Percentiles rank a stretch among this genome's conserved stretches.
Evolutionary conservation across 2,113 vertebrate species (phyloP).

Genomic region (Peromyscus maniculatus): DNA sequence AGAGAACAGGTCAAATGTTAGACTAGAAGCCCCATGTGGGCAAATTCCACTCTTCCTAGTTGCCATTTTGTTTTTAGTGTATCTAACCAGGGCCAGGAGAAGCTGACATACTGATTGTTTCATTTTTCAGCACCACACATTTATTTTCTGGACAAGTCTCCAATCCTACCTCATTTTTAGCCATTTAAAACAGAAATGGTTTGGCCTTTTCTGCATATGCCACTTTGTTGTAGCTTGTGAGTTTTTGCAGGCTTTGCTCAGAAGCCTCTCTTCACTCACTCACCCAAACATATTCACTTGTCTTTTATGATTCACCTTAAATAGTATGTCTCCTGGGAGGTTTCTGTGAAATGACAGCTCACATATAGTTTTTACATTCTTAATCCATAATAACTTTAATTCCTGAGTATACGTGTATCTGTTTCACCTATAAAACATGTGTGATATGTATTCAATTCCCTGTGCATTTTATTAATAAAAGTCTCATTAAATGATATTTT

Average conservation of each 20-base stretch:
- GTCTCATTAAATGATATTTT: background rate
- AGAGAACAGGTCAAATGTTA: slow-evolving; percentile 47
- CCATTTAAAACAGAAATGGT: background rate
- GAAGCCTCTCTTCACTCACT: background rate
- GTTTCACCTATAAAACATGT: background rate
- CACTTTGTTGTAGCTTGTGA: background rate
- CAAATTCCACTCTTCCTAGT: background rate
- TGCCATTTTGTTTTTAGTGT: background rate
- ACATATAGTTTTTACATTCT: background rate
- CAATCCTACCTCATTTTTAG: background rate
- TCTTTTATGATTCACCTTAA: background rate
- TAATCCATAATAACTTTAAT: background rate
- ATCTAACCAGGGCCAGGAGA: background rate
- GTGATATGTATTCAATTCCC: background rate
- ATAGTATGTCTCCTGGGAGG: background rate
- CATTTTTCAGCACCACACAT: background rate
- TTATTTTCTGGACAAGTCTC: background rate
- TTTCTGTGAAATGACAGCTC: background rate
- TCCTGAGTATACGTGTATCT: background rate
- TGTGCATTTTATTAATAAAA: background rate
- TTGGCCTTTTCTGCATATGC: background rate
- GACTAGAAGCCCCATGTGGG: background rate
- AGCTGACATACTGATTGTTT: background rate
- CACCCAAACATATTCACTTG: background rate
- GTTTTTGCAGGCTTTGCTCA: slow-evolving; percentile 27